Evolutionary conservation across 2,797 vertebrate genomes (phyloP), one percentile per base, ranked within the genome.

Genomic region (Staurois parvus): DNA sequence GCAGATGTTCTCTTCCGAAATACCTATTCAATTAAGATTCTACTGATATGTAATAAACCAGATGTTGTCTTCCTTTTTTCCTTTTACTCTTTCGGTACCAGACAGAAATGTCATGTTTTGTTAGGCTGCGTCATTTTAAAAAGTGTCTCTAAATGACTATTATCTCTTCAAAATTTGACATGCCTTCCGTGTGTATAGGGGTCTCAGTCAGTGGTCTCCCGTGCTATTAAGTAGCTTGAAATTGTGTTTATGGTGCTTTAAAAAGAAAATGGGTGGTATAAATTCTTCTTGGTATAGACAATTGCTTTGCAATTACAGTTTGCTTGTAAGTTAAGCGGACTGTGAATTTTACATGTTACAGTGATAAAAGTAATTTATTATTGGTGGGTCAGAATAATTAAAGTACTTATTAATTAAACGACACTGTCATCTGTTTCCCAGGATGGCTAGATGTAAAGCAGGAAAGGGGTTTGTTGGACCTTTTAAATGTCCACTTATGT

Each of bases 21-120:
- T 66, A 9, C n/a, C 70, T n/a, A 21, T 8, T 2, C 10, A 72
- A 21, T 15, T 72, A 45, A 42, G n/a, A 21, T 29, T 19, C 19
- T 4, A 29, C 34, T 42, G 2, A 42, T 67, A 15, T 68, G 29
- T 32, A 64, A 70, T 79, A 79, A 79, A 34, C 66, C 77, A 79
- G 77, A 10, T 70, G 77, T 70, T 70, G 5, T 30, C 66, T 32
- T 26, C 21, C 6, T 66, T 28, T 29, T 32, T 12, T n/a, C 21
- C 19, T 74, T n/a, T 10, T 74, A 15, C 72, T 6, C 4, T 79
- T 79, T 24, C 42, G 48, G 21, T 30, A 42, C 34, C 42, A 24
- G 64, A 68, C 56, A 67, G 21, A 24, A 30, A 30, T 29, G n/a
- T 21, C 2, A 68, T 68, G 17, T 74, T n/a, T 74, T 26, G 64